Evolutionary conservation across 2,113 vertebrate species (phyloP), one percentile per base, ranked within the genome.

Genomic region (Solenodon paradoxus): DNA sequence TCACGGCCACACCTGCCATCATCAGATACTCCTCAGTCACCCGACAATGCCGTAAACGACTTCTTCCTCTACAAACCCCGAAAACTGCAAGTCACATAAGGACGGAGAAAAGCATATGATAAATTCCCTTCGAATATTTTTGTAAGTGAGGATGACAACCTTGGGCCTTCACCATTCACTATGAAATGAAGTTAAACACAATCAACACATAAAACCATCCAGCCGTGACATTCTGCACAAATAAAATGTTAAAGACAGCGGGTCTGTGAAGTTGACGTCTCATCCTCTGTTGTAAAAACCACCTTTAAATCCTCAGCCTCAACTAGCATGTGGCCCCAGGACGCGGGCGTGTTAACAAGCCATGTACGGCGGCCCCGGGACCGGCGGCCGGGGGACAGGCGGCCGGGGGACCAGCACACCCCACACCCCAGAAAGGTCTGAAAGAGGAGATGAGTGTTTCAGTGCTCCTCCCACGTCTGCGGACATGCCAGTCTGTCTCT

Each of bases 171-270:
- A 47, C 61, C 96, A 94, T 22, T 42, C 85, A 87, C 75, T 55
- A 49, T 66, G 77, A 63, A 77, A 86, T 90, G 80, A 79, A 90
- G 74, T 88, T 83, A 97, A 97, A 96, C 80, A 95, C 30, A 47
- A 63, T 80, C 55, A 71, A 92, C 26, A 95, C 85, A 53, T 71
- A 72, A 92, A 96, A 94, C 15, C 28, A n/a, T 94, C 40, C 83
- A 35, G 53, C 53, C 32, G 47, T 49, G 97, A 32, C 64, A 72
- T 88, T 86, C 30, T 77, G 28, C 26, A 92, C 38, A 94, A 80
- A 90, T 47, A 77, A 89, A 84, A 92, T 9, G 24, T 35, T 22
- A 64, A 47, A 49, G 26, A 38, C 32, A n/a, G 16, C 15, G n/a
- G 11, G 3, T 24, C 22, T 8, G 28, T 81, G 71, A 80, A 77